Evolutionary conservation across 2,113 vertebrate species (phyloP).

Genomic region (Brachypodius melanocephalos): DNA sequence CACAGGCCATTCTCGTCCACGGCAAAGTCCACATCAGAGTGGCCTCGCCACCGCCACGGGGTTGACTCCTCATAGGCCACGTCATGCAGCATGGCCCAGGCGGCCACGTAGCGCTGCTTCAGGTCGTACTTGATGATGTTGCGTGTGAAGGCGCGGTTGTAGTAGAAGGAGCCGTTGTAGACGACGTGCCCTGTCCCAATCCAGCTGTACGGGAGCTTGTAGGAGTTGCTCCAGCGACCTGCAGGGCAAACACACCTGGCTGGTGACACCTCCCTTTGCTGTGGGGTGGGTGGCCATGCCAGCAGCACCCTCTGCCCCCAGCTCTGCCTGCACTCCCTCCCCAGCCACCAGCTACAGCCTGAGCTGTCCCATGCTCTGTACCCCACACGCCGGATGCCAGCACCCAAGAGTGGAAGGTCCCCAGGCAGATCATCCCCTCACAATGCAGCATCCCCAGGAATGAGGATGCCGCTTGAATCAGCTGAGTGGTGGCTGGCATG

Average conservation of each 20-base stretch:
- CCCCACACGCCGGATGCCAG: accelerated
- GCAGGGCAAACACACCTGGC: background rate
- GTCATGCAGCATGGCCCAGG: conserved; percentile 93
- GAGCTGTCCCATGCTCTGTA: background rate
- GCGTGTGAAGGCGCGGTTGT: conserved; percentile 93
- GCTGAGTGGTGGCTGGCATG: accelerated
- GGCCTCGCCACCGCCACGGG: conserved; percentile 87
- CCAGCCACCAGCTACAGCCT: accelerated
- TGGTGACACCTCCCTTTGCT: background rate
- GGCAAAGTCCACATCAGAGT: conserved; percentile 89
- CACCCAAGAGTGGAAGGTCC: background rate
- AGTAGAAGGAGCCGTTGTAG: conserved; percentile 90
- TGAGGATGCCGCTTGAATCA: accelerated
- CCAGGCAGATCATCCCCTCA: background rate
- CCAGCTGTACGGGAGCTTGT: conserved; percentile 97
- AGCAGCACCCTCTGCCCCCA: background rate
- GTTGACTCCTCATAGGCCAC: conserved; percentile 86
- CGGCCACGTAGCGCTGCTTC: conserved; percentile 83
- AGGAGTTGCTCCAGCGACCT: conserved; percentile 95
- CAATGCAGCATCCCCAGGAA: background rate
- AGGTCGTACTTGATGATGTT: conserved; percentile 97
- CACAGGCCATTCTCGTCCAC: conserved; percentile 94
- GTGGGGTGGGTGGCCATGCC: background rate
- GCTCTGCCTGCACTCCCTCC: background rate
- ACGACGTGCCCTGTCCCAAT: conserved; percentile 93